phyloP scores from a whole-genome alignment of 1,140 invertebrate species.

The Myzus persicae region DNA sequence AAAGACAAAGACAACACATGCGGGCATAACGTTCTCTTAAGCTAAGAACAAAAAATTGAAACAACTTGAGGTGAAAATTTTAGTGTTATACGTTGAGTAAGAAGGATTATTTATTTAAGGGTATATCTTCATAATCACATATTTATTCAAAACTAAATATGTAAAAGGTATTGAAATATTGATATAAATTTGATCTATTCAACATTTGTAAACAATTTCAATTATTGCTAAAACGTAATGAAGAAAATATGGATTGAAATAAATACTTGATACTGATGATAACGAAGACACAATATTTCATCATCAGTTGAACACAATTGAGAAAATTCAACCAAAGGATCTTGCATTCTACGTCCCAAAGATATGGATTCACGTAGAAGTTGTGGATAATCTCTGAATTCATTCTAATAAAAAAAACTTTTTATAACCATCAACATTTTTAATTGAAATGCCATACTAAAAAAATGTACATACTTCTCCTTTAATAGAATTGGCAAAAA shows the following conservation, averaged over 20 bases:
- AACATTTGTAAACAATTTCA: too few relatives aligned
- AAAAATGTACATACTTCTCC: conserved; percentile 70
- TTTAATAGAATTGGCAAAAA: conserved; percentile 91
- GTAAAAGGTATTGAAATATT: neutral
- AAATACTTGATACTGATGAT: conserved; percentile 80
- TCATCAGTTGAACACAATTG: conserved; percentile 95
- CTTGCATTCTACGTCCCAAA: conserved; percentile 88
- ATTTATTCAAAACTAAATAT: neutral
- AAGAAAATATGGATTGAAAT: neutral
- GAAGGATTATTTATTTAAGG: too few relatives aligned
- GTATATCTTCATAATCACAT: neutral
- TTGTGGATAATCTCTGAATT: conserved; percentile 91
- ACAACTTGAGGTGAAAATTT: neutral
- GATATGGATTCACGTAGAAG: conserved; percentile 91
- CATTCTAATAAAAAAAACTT: conserved; percentile 67
- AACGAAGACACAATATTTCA: conserved; percentile 93
- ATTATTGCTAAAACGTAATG: neutral
- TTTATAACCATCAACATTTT: neutral
- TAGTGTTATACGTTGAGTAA: neutral
- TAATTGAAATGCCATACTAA: conserved; percentile 53
- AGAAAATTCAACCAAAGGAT: conserved; percentile 95
- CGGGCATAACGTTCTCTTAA: too few relatives aligned
- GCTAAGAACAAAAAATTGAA: neutral
- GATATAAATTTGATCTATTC: too few relatives aligned
- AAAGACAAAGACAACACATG: too few relatives aligned